phyloP scores from a whole-genome alignment of 2,113 vertebrate species.

The Planiliza haematocheilus region DNA sequence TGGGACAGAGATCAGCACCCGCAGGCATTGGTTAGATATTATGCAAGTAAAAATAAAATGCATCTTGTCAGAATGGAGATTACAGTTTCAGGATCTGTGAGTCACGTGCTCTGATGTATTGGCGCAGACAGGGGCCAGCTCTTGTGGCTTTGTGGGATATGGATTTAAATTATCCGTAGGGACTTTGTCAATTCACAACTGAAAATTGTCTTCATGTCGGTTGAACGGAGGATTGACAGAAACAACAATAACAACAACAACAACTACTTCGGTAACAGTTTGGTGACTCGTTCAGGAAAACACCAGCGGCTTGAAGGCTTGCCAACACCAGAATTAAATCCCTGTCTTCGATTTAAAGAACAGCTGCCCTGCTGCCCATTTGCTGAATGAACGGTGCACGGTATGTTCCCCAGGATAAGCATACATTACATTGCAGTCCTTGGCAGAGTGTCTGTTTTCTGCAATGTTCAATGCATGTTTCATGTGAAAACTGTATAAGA shows the following conservation, averaged over 20 bases:
- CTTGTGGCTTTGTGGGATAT: constrained; percentile 47
- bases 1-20: constrained; percentile 58
- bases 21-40: constrained; percentile 45
- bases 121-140: constrained; percentile 27
- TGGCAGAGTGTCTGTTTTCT: constrained; percentile 35
- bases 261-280: constrained; percentile 12
- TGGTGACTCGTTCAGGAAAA: constrained; percentile 6
- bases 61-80: constrained; percentile 57
- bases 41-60: constrained; percentile 63
- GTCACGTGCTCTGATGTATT: constrained; percentile 52
- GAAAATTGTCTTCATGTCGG: constrained; percentile 15
- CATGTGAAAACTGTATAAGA: constrained; percentile 40
- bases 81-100: constrained; percentile 50
- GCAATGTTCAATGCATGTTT: constrained; percentile 23
- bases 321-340: constrained; percentile 23
- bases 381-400: constrained; percentile 18
- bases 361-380: constrained; percentile 30
- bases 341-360: constrained; percentile 35
- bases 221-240: constrained; percentile 9
- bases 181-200: constrained; percentile 9
- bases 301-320: constrained; percentile 19
- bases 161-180: constrained; percentile 32
- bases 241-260: neutral
- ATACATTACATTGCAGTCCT: constrained; percentile 40
- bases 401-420: constrained; percentile 31